phyloP scores from a whole-genome alignment of 2,113 vertebrate genomes.

The Panurus biarmicus region DNA sequence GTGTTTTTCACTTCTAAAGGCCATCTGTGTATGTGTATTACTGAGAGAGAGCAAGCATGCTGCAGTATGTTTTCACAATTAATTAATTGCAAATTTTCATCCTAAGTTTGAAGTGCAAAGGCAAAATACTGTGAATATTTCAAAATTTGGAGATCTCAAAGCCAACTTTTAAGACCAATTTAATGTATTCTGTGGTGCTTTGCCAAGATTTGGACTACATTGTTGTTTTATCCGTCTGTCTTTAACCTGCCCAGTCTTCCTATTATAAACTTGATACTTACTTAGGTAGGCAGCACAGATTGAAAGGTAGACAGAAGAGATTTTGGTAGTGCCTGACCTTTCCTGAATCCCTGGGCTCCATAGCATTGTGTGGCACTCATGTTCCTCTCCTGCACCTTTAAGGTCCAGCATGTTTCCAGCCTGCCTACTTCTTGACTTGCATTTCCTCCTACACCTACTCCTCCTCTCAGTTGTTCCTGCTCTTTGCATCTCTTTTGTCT shows the following conservation, averaged over 20 bases:
- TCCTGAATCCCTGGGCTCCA: background rate
- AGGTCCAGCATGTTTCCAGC: background rate
- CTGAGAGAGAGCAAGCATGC: background rate
- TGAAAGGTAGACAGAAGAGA: background rate
- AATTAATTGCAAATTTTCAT: background rate
- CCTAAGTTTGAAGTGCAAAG: background rate
- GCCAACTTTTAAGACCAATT: background rate
- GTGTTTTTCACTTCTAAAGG: background rate
- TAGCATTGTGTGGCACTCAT: background rate
- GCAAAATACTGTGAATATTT: background rate
- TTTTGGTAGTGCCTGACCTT: background rate
- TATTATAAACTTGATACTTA: background rate
- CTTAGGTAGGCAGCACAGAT: background rate
- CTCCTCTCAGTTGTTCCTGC: background rate
- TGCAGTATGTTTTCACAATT: background rate
- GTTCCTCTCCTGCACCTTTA: background rate
- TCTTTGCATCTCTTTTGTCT: background rate
- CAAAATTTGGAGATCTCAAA: background rate
- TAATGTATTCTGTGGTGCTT: background rate
- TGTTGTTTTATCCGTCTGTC: background rate
- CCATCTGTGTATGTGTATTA: background rate
- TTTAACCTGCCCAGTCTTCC: background rate
- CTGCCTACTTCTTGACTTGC: background rate
- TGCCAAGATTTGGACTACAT: background rate
- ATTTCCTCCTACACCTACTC: conserved; percentile 7